Evolutionary conservation across 2,888 invertebrate species (phyloP).

Genomic region (Apamea epomidion): DNA sequence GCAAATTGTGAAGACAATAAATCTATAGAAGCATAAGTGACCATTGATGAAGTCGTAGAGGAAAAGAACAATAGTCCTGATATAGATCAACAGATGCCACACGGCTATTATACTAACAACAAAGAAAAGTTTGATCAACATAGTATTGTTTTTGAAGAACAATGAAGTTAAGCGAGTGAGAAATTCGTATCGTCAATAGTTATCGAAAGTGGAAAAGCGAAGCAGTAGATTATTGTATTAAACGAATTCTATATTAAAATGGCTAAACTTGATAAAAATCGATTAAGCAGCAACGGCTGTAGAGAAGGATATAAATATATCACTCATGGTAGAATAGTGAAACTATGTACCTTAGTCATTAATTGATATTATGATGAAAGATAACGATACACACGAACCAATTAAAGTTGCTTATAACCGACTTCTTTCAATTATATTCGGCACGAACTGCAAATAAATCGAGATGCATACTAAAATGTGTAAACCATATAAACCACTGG

Average conservation of each 20-base stretch:
- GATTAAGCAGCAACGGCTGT: neutral
- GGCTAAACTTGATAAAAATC: neutral
- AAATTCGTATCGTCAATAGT: neutral
- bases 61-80: slow-evolving; percentile 33
- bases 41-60: neutral
- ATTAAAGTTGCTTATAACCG: neutral
- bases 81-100: slow-evolving; percentile 16
- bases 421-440: slow-evolving; percentile 1
- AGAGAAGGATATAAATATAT: neutral
- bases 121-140: slow-evolving; percentile 30
- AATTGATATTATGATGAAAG: slow-evolving; percentile 9
- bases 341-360: slow-evolving; percentile 14
- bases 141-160: slow-evolving; percentile 49
- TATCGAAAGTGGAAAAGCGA: neutral
- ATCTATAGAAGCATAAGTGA: neutral
- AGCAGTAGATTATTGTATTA: neutral
- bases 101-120: slow-evolving; percentile 6
- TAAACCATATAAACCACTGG: neutral
- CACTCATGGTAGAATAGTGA: neutral
- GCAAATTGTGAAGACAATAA: slow-evolving; percentile 6
- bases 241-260: neutral
- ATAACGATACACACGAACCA: slow-evolving; percentile 15
- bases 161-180: slow-evolving; percentile 16
- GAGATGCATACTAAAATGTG: slow-evolving; percentile 13
- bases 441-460: slow-evolving; percentile 30